These are phyloP conservation scores for Malurus leucopterus DNA, from an alignment of 2,797 vertebrate genomes.

Conservation along the genomic window DNA sequence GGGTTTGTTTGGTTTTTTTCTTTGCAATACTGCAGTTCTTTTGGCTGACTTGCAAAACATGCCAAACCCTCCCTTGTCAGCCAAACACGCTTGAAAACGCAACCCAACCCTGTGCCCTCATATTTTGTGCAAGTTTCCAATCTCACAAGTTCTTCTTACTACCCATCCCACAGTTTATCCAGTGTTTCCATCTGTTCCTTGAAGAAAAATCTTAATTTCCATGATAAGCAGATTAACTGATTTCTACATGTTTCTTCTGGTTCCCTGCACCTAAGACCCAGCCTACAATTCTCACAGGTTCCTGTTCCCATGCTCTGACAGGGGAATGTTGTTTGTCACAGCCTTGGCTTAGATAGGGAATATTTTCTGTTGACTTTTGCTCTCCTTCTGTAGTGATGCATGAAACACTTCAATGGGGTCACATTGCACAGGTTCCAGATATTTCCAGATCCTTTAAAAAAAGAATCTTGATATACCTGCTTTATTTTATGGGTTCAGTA, in stretches of 20 bases:
- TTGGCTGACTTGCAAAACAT: neutral
- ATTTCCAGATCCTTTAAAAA: constrained; percentile 6
- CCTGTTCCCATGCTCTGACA: neutral
- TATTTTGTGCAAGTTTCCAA: neutral
- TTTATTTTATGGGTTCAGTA: neutral
- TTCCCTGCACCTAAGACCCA: neutral
- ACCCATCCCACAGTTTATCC: neutral
- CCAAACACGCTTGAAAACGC: neutral
- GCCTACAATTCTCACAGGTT: neutral
- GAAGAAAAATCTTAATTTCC: constrained; percentile 7
- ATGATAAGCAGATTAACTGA: neutral
- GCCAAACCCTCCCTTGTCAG: neutral
- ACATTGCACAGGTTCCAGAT: neutral
- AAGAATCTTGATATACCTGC: neutral
- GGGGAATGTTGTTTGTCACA: neutral
- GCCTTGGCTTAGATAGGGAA: neutral
- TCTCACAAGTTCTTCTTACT: neutral
- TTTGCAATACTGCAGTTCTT: neutral
- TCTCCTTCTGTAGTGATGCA: neutral
- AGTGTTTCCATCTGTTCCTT: neutral
- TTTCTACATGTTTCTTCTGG: neutral
- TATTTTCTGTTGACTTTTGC: constrained; percentile 18
- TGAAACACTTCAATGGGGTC: neutral
- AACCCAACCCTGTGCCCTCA: neutral
- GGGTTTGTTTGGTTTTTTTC: too few relatives aligned